Evolutionary conservation across 2,797 vertebrate species (phyloP).

Genomic region (Ammospiza maritima): DNA sequence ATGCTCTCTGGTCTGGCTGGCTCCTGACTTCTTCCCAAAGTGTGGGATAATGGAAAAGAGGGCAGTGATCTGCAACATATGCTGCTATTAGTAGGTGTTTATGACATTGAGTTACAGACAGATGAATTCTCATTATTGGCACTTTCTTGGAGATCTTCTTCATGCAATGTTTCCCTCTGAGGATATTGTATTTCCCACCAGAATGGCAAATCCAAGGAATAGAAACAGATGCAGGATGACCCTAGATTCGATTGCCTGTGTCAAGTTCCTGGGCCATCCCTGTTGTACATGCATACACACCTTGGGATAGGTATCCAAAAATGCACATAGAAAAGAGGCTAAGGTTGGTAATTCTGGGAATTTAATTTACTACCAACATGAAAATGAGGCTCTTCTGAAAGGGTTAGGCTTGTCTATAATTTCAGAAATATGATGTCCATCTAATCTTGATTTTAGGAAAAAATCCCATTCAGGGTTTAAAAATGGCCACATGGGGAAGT

Average conservation of each 20-base stretch:
- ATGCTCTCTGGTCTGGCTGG: background rate
- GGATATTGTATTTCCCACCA: background rate
- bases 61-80: slow-evolving; percentile 7
- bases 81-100: slow-evolving; percentile 30
- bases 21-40: slow-evolving; percentile 13
- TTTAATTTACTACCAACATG: background rate
- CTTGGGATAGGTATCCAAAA: background rate
- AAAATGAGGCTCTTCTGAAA: background rate
- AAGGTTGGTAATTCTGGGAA: background rate
- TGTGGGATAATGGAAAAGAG: background rate
- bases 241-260: background rate
- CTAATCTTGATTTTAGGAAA: background rate
- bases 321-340: background rate
- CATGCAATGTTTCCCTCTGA: background rate
- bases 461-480: background rate
- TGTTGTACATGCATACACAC: background rate
- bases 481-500: background rate
- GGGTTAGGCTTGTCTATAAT: background rate
- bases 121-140: background rate
- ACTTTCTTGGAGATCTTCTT: slow-evolving; percentile 31
- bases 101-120: background rate
- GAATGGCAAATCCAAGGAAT: background rate
- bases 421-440: background rate
- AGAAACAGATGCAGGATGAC: background rate
- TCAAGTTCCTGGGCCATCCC: background rate